phyloP scores from a whole-genome alignment of 2,797 vertebrate genomes.

The Pseudocheirus occidentalis region DNA sequence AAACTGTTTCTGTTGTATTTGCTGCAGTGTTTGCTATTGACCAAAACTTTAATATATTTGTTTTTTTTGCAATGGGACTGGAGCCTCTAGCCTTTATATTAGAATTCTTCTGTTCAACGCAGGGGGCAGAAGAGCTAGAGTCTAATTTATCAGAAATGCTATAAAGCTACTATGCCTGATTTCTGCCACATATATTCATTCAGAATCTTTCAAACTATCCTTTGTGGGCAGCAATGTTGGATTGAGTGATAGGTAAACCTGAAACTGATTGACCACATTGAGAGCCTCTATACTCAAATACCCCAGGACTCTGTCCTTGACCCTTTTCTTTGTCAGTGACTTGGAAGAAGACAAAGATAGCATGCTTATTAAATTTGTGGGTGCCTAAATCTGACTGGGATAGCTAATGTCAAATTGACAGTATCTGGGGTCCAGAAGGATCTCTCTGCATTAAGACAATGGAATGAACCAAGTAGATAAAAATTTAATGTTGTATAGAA shows the following conservation, averaged over 20 bases:
- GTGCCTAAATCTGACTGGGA: background rate
- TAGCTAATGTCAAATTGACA: background rate
- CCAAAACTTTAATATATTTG: slow-evolving; percentile 36
- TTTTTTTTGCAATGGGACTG: slow-evolving; percentile 54
- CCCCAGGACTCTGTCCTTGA: background rate
- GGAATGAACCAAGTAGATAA: background rate
- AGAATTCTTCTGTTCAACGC: background rate
- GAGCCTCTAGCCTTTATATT: background rate
- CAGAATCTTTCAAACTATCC: background rate
- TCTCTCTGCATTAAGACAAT: background rate
- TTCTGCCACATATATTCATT: background rate
- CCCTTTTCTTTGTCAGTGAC: background rate
- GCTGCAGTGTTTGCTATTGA: background rate
- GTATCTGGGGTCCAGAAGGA: background rate
- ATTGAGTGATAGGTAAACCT: background rate
- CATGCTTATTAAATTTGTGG: background rate
- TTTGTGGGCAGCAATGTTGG: background rate
- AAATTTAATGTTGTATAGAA: background rate
- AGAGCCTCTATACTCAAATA: background rate
- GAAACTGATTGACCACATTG: background rate
- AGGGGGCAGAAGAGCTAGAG: background rate
- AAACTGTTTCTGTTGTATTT: background rate
- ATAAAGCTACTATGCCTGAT: background rate
- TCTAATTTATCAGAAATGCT: background rate
- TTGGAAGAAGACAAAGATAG: background rate